Base-by-base conservation (phyloP, 2,113 vertebrate genomes). In the Albula goreensis region DNA sequence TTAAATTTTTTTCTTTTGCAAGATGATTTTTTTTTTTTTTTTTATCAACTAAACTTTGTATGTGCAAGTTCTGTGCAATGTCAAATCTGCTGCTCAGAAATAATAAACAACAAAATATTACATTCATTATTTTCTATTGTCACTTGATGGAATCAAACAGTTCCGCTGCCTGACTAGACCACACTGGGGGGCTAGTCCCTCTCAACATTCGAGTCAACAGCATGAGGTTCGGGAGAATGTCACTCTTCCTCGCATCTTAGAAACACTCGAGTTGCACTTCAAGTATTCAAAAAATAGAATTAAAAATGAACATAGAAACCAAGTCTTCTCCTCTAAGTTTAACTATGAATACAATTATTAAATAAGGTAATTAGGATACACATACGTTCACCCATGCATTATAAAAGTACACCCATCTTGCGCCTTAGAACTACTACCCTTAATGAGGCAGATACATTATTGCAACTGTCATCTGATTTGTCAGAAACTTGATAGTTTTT, bases 361-460 rank as follows among this genome's bases (percentile, higher is more conserved):
- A 85, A 31, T 78, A 86, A 82, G 86, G 50, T 70, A 87, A 87
- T 79, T 53, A 81, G 83, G 50, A 85, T 80, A 77, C 51, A 78
- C 86, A 87, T 52, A 79, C 41, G 82, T 50, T 57, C 78, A 74
- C 31, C 48, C 83, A 84, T 87, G 82, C 86, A 84, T 84, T 84
- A 84, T 81, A 87, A 87, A 85, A 81, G 70, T 31, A 87, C 79
- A 78, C 63, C 25, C 78, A 25, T 56, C 83, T 19, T 52, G 66
- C 31, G 12, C 52, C 17, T 74, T 85, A 85, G 8, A 85, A 85
- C 70, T 50, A n/a, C 77, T 57, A 85, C 83, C 9, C 63, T 51
- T 83, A 80, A 41, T 81, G 78, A 85, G 86, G 86, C 86, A 85
- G 86, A 81, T 63, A 83, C 57, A 87, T 87, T 87, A 87, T 87